Base-by-base conservation (phyloP, 2,113 vertebrate species). In the Periophthalmodon schlosseri region DNA sequence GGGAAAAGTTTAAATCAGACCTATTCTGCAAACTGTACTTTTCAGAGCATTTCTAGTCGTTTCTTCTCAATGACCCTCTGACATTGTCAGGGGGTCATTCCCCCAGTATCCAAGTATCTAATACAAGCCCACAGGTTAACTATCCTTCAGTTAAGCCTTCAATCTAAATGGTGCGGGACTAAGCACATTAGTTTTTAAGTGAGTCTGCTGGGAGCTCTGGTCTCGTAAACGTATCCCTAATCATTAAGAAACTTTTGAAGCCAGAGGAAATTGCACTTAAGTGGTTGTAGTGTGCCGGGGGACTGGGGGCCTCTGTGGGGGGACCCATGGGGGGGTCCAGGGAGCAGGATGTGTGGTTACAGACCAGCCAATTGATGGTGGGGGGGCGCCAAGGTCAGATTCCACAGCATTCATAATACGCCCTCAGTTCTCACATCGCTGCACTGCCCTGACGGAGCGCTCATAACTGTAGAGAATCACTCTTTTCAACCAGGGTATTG, bases 341-440 rank as follows among this genome's bases (percentile, higher is more conserved):
- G 14, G 28, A 28, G 70, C 75, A 68, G 70, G 80, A 79, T 84
- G 63, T 75, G 79, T 82, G 76, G 82, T 76, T 77, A 75, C 85
- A 82, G 68, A 68, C 72, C 72, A 44, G 77, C 63, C 68, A 74
- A 80, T 70, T 81, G 80, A 75, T 82, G 64, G 70, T 13, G 33
- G 56, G 56, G 28, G 46, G 52, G 39, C 21, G 68, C 21, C 83
- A 46, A 39, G 84, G 79, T 84, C 69, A 87, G 80, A 88, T 87
- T 91, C 82, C 82, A 81, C 76, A 70, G 78, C 66, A 80, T 80
- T 82, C 72, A 91, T 87, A 91, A 91, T 88, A 80, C 77, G 58
- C 77, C 69, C 81, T 86, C 85, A 88, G 86, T 89, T 85, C 81
- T 86, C 75, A 33, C 70, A 73, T 67, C 49, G 11, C 75, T 81